Evolutionary conservation across 2,797 vertebrate species (phyloP).

Genomic region (Loriculus beryllinus): DNA sequence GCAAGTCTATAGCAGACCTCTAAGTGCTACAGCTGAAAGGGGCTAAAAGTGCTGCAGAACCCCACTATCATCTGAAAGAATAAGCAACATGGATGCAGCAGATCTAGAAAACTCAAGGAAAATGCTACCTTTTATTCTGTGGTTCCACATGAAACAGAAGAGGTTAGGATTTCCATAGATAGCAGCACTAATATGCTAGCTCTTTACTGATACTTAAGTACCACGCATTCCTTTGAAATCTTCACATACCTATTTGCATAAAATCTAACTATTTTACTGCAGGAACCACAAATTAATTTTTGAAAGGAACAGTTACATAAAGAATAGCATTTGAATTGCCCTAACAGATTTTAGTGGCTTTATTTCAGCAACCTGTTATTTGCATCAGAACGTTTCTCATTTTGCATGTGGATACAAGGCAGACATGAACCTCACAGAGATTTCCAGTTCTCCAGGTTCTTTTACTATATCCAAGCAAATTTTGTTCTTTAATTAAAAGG

Average conservation of each 20-base stretch:
- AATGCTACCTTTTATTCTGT: not conserved
- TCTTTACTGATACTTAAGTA: not conserved
- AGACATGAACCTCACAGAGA: not conserved
- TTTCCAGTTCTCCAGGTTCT: not conserved
- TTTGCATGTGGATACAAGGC: not conserved
- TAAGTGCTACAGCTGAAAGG: not conserved
- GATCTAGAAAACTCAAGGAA: not conserved
- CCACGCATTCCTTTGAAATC: not conserved
- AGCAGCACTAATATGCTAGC: not conserved
- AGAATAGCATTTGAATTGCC: not conserved
- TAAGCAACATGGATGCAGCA: not conserved
- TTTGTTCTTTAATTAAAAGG: not conserved
- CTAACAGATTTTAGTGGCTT: not conserved
- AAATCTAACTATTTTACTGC: not conserved
- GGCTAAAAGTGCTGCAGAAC: not conserved
- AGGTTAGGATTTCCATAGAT: not conserved
- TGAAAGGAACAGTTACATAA: constrained; percentile 13
- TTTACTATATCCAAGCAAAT: not conserved
- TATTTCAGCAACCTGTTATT: constrained; percentile 11
- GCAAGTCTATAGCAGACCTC: not conserved
- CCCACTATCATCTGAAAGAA: not conserved
- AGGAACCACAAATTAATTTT: constrained; percentile 19
- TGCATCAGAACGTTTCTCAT: not conserved
- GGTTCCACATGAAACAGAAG: not conserved
- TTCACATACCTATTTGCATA: not conserved